A percentile compares a stretch with the other conserved stretches of the same genome.
phyloP scores from a whole-genome alignment of 1,140 invertebrate genomes.

The Phenacoccus solenopsis region DNA sequence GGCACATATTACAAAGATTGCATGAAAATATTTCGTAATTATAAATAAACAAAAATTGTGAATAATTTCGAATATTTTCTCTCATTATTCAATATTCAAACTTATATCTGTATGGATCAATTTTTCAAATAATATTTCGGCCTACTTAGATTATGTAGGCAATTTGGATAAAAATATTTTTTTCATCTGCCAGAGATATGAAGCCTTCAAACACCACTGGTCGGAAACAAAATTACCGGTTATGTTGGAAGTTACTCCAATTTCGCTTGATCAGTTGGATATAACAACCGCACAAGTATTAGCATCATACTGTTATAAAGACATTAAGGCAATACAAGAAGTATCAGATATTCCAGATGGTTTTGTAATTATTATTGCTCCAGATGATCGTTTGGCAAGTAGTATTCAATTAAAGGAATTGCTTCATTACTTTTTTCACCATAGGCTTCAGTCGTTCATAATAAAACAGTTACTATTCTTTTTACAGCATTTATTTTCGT shows the following conservation, averaged over 20 bases:
- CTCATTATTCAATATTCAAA: no score
- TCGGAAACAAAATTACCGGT: constrained; percentile 77
- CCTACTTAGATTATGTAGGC: no score
- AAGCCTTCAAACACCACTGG: constrained; percentile 92
- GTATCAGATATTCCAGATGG: constrained; percentile 58
- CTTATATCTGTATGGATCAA: no score
- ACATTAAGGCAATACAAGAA: constrained; percentile 66
- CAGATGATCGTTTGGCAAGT: constrained; percentile 59
- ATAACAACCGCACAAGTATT: constrained; percentile 63
- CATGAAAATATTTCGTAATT: no score
- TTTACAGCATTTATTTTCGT: constrained; percentile 70
- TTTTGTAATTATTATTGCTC: constrained; percentile 76
- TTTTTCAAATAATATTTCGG: no score
- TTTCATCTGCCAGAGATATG: constrained; percentile 55
- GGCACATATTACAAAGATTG: no score
- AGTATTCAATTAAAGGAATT: not conserved
- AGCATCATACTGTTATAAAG: constrained; percentile 84
- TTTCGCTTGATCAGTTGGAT: constrained; percentile 81
- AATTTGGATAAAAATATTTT: no score
- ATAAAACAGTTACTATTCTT: not conserved
- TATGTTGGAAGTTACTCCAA: constrained; percentile 76
- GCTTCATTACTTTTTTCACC: not conserved
- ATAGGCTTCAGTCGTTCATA: not conserved
- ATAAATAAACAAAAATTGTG: not conserved
- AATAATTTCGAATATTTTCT: no score